Conservation (phyloP, 2,888 invertebrate genomes). For the Drosophila formosana region DNA sequence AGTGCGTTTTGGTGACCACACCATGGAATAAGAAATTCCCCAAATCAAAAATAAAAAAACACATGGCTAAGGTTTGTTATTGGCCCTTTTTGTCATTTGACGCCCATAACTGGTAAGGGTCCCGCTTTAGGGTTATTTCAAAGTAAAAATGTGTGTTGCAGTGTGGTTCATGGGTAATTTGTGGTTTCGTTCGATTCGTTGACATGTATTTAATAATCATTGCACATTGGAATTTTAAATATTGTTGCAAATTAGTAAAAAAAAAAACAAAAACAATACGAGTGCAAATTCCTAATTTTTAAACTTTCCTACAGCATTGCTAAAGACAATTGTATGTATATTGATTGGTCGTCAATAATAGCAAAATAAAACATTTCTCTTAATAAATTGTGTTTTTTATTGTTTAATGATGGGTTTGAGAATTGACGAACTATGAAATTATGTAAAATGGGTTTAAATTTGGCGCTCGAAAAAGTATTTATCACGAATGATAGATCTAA, state of each 20-base stretch:
- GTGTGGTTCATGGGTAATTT: slow-evolving; percentile 12
- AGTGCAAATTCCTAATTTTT: slow-evolving; percentile 4
- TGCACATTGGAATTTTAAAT: slow-evolving; percentile 1
- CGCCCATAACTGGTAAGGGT: slow-evolving; percentile 52
- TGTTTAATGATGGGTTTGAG: no score
- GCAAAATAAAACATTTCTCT: slow-evolving; percentile 39
- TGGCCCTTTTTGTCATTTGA: slow-evolving; percentile 43
- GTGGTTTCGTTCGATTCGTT: slow-evolving; percentile 3
- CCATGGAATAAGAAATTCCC: slow-evolving; percentile 38
- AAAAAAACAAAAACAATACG: background rate
- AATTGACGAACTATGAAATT: no score
- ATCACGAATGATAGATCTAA: no score
- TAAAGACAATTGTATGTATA: background rate
- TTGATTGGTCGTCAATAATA: slow-evolving; percentile 3
- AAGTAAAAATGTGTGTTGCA: slow-evolving; percentile 3
- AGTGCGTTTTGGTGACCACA: slow-evolving; percentile 60
- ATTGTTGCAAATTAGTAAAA: background rate
- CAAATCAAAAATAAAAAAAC: slow-evolving; percentile 2
- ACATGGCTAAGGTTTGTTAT: slow-evolving; percentile 64
- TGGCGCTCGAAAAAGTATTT: no score
- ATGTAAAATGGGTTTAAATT: no score
- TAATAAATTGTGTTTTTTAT: background rate
- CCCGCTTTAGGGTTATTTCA: slow-evolving; percentile 7
- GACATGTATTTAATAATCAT: background rate
- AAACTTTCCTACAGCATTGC: slow-evolving; percentile 3